phyloP scores from a whole-genome alignment of 1,140 invertebrate genomes.

The Ctenoplectra terminalis region DNA sequence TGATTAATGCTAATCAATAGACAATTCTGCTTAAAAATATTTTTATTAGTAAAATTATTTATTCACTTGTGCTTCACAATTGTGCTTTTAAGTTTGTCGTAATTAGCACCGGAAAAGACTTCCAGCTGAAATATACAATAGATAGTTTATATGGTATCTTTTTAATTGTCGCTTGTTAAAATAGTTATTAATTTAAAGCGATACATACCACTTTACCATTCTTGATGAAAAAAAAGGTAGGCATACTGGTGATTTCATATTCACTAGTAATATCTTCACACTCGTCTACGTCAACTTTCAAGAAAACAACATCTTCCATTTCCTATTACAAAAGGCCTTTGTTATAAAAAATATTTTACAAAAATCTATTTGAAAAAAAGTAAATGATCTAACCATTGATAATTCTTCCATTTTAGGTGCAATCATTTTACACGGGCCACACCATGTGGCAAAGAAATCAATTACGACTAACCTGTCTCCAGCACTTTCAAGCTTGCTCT shows the following conservation, averaged over 20 bases:
- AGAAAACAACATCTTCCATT: slow-evolving; percentile 85
- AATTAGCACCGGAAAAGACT: slow-evolving; percentile 91
- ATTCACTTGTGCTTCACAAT: slow-evolving; percentile 85
- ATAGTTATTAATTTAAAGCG: background rate
- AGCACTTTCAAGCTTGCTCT: slow-evolving; percentile 88
- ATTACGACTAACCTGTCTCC: slow-evolving; percentile 94
- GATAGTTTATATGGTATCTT: slow-evolving; percentile 28
- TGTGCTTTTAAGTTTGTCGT: slow-evolving; percentile 87
- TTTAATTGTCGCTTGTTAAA: background rate
- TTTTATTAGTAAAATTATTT: slow-evolving; percentile 39
- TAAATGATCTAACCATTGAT: slow-evolving; percentile 82
- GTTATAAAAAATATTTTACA: slow-evolving; percentile 26
- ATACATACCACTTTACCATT: slow-evolving; percentile 85
- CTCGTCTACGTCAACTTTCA: slow-evolving; percentile 94
- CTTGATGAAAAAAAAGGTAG: slow-evolving; percentile 96
- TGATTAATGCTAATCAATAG: slow-evolving; percentile 53
- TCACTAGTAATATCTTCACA: slow-evolving; percentile 91
- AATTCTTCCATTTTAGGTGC: slow-evolving; percentile 90
- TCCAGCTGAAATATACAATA: slow-evolving; percentile 82
- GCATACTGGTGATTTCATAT: slow-evolving; percentile 94
- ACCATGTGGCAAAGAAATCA: slow-evolving; percentile 94
- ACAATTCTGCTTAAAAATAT: slow-evolving; percentile 48
- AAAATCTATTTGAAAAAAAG: background rate
- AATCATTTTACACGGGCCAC: slow-evolving; percentile 97
- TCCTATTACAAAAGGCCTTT: slow-evolving; percentile 85